Percentiles rank a stretch among this genome's conserved stretches.
These are phyloP conservation scores for Microplitis mediator DNA, from an alignment of 1,140 invertebrate species.

Conservation along the genomic window DNA sequence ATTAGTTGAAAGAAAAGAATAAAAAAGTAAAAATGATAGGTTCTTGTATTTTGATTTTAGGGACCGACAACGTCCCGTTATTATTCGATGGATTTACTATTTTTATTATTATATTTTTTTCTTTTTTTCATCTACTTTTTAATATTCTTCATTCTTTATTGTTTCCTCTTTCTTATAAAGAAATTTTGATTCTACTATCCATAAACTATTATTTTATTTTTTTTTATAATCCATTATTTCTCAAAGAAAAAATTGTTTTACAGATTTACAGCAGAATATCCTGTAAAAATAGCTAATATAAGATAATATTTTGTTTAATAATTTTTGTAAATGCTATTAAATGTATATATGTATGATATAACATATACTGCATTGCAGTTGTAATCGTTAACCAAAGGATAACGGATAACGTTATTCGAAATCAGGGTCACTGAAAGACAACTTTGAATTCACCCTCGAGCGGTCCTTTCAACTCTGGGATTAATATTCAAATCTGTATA, in stretches of 20 bases:
- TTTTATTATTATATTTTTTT: neutral
- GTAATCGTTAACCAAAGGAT: slow-evolving; percentile 30
- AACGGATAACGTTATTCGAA: slow-evolving; percentile 16
- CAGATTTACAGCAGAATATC: no score
- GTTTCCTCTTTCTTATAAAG: no score
- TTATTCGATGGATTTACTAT: neutral
- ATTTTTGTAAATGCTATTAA: no score
- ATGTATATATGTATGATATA: no score
- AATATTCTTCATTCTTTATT: neutral
- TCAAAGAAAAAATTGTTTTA: no score
- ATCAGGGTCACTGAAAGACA: slow-evolving; percentile 29
- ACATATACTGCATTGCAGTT: neutral
- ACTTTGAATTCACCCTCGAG: slow-evolving; percentile 40
- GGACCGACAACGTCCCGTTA: neutral
- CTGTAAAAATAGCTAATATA: no score
- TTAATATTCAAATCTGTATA: slow-evolving; percentile 58
- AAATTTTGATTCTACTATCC: no score
- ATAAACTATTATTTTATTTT: no score
- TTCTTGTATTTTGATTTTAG: slow-evolving; percentile 13
- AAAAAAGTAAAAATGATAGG: slow-evolving; percentile 1
- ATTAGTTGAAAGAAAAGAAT: neutral
- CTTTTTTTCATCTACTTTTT: neutral
- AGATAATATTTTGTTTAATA: no score
- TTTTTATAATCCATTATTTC: no score
- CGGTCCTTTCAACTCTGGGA: slow-evolving; percentile 42